Base-by-base conservation (phyloP, 2,888 invertebrate genomes). In the Standfussiana lucernea region DNA sequence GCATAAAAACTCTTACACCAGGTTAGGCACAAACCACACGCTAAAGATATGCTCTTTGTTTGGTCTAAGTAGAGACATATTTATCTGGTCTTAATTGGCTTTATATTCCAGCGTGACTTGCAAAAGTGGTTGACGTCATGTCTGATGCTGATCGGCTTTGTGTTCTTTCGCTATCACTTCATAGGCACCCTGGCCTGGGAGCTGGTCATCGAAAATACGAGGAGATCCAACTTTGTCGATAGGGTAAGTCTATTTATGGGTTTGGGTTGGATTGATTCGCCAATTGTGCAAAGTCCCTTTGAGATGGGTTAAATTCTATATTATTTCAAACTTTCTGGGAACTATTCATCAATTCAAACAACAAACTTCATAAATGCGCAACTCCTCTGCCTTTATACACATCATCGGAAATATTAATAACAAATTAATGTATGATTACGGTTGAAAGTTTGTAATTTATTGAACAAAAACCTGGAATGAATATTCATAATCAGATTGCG, bases 111-210 rank as follows among this genome's bases (percentile, higher is more conserved):
- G 96, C 84, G 84, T 21, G 64, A 75, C 7, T 0, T 37, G 5
- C 93, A 95, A 75, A 95, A 95, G 86, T 94, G 94, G 93, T 75
- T 96, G 64, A 94, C 96, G 0, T 91, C 94, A 0, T 32, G 73
- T 1, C 75, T 96, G 37, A 95, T 94, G 95, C 80, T 96, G 1
- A 8, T 90, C 2, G 96, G 96, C 11, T 96, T 89, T 75, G 92
- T 95, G 6, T 90, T 93, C 72, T 89, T 93, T 45, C 93, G 94
- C 5, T 96, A 94, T 80, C 92, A 91, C 8, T 95, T 96, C 73
- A 93, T 96, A 40, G 96, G 96, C 7, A 85, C 88, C n/a, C 83
- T 96, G 28, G 89, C 95, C 0, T 96, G 96, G 95, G 95, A 96
- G 75, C 75, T 95, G 28, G 92, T 94, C 0, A 83, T 95, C 8